These are phyloP conservation scores for Sebastes flavidus DNA, from an alignment of 2,797 vertebrate species.

Conservation along the genomic window DNA sequence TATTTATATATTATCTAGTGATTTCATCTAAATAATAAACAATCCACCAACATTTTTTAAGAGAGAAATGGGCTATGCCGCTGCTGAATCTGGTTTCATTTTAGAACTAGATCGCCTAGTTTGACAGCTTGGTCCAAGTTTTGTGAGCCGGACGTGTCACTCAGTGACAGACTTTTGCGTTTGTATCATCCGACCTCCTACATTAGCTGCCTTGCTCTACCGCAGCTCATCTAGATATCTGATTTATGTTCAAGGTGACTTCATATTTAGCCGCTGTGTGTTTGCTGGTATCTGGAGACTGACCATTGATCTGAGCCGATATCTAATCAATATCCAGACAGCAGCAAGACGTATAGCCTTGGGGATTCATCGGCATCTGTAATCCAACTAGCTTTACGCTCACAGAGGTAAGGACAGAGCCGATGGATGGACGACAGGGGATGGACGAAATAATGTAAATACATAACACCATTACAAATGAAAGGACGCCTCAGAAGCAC, in stretches of 20 bases:
- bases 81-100: too few relatives aligned
- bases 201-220: too few relatives aligned
- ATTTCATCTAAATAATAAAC: too few relatives aligned
- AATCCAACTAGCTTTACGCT: neutral
- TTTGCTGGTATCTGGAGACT: neutral
- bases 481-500: neutral
- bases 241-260: conserved; percentile 3
- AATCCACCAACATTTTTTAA: too few relatives aligned
- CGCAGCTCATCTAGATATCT: neutral
- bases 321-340: conserved; percentile 44
- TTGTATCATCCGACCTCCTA: neutral
- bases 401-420: neutral
- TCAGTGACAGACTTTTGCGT: too few relatives aligned
- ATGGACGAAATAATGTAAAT: neutral
- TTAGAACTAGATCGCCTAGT: too few relatives aligned
- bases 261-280: neutral
- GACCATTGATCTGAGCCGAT: conserved; percentile 32
- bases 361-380: neutral
- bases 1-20: too few relatives aligned
- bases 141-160: rapidly evolving
- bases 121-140: too few relatives aligned
- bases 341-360: neutral
- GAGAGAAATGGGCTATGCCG: too few relatives aligned
- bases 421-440: neutral
- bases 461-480: neutral